Base-by-base conservation (phyloP, 2,113 vertebrate species). In the Gavialis gangeticus region DNA sequence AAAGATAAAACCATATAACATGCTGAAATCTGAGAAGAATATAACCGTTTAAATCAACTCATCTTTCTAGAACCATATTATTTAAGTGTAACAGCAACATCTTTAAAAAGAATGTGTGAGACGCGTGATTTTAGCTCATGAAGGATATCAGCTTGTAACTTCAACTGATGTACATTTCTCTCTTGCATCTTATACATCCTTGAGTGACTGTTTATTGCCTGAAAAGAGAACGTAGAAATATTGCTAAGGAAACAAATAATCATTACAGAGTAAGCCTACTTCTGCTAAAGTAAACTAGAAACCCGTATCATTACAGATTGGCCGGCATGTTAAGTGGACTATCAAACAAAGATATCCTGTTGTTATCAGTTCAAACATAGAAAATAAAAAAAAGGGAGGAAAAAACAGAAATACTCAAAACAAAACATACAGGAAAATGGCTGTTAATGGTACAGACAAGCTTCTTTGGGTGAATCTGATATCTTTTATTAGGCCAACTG, bases 231-330 rank as follows among this genome's bases (percentile, higher is more conserved):
- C 5, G 30, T 14, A 75, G 24, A n/a, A 67, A 77, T 71, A 58
- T 58, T 59, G 24, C 9, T 88, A 86, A 81, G 13, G 63, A 62
- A 93, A 60, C 27, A 91, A 75, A 21, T 71, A 91, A 90, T 59
- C 10, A 0, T 93, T 89, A 84, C 24, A 66, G 66, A 91, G 18
- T 56, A 82, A 91, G 77, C 21, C 84, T 22, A 79, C 85, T 90
- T 89, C 86, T 58, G 12, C 56, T 69, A 58, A 73, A 54, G 87
- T 81, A 64, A 96, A 84, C 85, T 75, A 91, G 28, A 46, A 14
- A 17, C 62, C 63, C 37, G 1, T 78, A 27, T 79, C 89, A n/a
- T 4, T 6, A 19, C 66, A 88, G 84, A 54, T 75, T 80, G n/a
- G 63, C 59, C 9, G 46, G 46, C 12, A 64, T 63, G 11, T 1